phyloP scores from a whole-genome alignment of 2,888 invertebrate genomes.

The Metopia argyrocephala region DNA sequence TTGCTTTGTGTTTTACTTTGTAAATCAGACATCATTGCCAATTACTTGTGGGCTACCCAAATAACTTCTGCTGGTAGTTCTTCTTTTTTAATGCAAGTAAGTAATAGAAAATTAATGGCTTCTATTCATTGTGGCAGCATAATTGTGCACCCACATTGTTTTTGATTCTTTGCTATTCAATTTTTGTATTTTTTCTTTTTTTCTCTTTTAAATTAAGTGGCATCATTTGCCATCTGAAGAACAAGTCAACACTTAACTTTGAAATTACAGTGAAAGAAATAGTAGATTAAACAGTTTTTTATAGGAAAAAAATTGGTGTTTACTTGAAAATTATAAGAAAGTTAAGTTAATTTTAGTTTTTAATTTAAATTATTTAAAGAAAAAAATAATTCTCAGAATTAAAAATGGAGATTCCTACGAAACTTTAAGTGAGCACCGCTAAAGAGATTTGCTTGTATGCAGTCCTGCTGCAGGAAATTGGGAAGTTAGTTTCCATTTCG shows the following conservation, averaged over 20 bases:
- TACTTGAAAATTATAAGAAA: too few relatives aligned
- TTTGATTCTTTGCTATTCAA: slow-evolving; percentile 6
- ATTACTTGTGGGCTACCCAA: slow-evolving; percentile 18
- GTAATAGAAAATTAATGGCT: slow-evolving; percentile 63
- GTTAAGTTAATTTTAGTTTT: too few relatives aligned
- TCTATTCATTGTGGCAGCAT: slow-evolving; percentile 56
- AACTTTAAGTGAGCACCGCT: too few relatives aligned
- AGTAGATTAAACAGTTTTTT: not conserved
- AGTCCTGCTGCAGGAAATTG: too few relatives aligned
- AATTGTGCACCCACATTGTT: slow-evolving; percentile 64
- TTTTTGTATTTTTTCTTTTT: not conserved
- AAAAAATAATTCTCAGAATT: too few relatives aligned
- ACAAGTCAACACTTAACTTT: slow-evolving; percentile 37
- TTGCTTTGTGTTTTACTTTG: not conserved
- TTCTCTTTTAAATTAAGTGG: slow-evolving; percentile 38
- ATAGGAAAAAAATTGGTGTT: not conserved
- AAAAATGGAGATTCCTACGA: too few relatives aligned
- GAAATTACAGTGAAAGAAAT: not conserved
- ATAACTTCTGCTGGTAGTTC: slow-evolving; percentile 40
- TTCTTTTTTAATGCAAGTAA: slow-evolving; percentile 34
- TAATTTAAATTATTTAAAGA: too few relatives aligned
- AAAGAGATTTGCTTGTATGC: too few relatives aligned
- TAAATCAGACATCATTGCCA: not conserved
- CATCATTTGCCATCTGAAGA: slow-evolving; percentile 45
- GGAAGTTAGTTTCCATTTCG: too few relatives aligned